Base-by-base conservation (phyloP, 2,113 vertebrate species). In the Plectropomus leopardus region DNA sequence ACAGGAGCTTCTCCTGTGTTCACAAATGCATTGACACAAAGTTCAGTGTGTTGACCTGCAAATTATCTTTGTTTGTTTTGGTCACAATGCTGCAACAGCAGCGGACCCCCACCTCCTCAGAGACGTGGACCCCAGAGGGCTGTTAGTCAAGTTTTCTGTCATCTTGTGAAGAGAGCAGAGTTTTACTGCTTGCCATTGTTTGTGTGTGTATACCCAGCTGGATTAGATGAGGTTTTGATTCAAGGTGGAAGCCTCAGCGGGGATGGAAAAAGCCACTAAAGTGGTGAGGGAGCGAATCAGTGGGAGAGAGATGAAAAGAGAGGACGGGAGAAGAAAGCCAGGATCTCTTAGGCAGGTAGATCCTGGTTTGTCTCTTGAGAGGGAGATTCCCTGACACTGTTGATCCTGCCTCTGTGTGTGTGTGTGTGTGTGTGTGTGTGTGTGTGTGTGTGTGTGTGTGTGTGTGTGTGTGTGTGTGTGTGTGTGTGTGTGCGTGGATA, bases 121-220 rank as follows among this genome's bases (percentile, higher is more conserved):
- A 53, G 10, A 67, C 40, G 0, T 1, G 30, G 48, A 53, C 66
- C 60, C 50, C 2, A 4, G 60, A 42, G 66, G n/a, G 72, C 48
- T 67, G 50, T 77, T 69, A 72, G 66, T 74, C 9, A 2, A 50
- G 42, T 70, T 80, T 77, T 59, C 45, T 42, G 67, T 73, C 4
- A 34, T 28, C 45, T 47, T 7, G 15, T 7, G 68, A 69, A 55
- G 40, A 28, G 28, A 67, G n/a, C 14, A 42, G 1, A n/a, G 59
- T 84, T 78, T 84, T 74, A 74, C 77, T 61, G 81, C 45, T 60
- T n/a, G n/a, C n/a, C n/a, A n/a, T 7, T 53, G 40, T 63, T 47
- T 23, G 32, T 24, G 36, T 26, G 55, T 55, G 51, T n/a, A 4
- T 48, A 24, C 57, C 66, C 28, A 54, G 66, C 72, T 4, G 44